Percentiles rank a stretch among this genome's conserved stretches.
These are phyloP conservation scores for Sebastes umbrosus DNA, from an alignment of 2,797 vertebrate species.

Conservation along the genomic window DNA sequence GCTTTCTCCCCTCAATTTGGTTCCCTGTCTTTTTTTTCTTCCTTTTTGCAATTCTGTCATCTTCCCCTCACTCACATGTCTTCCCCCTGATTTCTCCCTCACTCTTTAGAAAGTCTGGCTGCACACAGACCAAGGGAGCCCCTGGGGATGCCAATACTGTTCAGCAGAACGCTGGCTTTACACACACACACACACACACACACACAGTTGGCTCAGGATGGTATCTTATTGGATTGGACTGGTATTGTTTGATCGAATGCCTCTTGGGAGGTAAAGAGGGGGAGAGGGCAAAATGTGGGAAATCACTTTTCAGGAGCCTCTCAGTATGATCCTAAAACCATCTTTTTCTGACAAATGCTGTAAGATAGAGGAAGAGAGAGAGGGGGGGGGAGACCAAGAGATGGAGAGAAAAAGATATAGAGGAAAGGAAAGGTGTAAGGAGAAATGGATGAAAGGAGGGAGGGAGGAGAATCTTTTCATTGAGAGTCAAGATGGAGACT, in stretches of 20 bases:
- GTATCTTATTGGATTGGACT: conserved; percentile 41
- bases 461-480: background rate
- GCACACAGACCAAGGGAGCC: conserved; percentile 19
- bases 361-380: background rate
- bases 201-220: conserved; percentile 18
- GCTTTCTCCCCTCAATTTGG: conserved; percentile 28
- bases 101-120: background rate
- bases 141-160: conserved; percentile 22
- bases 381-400: background rate
- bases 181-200: background rate
- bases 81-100: background rate
- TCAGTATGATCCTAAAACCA: conserved; percentile 9
- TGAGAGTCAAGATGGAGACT: background rate
- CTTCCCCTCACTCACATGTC: background rate
- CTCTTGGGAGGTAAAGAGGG: background rate
- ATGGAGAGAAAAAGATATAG: background rate
- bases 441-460: background rate
- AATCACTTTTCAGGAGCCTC: conserved; percentile 19
- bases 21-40: background rate
- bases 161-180: conserved; percentile 18
- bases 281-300: background rate
- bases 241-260: conserved; percentile 43
- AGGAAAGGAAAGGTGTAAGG: background rate
- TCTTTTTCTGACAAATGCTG: conserved; percentile 18
- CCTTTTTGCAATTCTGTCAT: background rate